Conservation (phyloP, 2,797 vertebrate species). For the Lagorchestes hirsutus region DNA sequence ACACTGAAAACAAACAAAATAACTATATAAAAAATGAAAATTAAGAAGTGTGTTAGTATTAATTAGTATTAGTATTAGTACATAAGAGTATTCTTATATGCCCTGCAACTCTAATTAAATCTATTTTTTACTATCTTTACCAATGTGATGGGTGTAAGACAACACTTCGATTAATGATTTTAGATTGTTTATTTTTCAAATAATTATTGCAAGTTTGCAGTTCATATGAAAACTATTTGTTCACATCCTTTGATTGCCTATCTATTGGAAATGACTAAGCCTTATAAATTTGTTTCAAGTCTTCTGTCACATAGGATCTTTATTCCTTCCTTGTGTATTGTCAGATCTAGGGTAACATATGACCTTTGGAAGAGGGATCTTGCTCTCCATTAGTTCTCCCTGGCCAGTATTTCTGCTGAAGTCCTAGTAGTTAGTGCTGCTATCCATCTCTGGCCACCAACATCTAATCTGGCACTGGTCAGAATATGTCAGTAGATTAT, state of each 20-base stretch:
- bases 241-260: background rate
- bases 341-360: background rate
- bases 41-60: too few species aligned
- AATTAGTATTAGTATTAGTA: background rate
- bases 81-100: background rate
- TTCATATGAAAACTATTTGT: background rate
- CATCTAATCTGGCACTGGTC: background rate
- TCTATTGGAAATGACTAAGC: background rate
- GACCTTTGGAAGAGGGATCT: background rate
- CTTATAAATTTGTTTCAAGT: background rate
- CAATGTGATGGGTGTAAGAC: background rate
- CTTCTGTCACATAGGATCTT: background rate
- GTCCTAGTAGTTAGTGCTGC: background rate
- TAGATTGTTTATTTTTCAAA: background rate
- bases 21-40: too few species aligned
- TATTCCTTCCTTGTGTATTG: background rate
- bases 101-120: background rate
- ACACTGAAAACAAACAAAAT: too few species aligned
- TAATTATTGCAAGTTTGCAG: background rate
- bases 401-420: background rate
- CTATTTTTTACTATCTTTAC: background rate
- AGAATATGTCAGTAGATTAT: background rate
- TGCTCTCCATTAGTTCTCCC: background rate
- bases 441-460: background rate
- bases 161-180: background rate